These are phyloP conservation scores for Epistrophe grossulariae DNA, from an alignment of 2,888 invertebrate genomes.

Conservation along the genomic window DNA sequence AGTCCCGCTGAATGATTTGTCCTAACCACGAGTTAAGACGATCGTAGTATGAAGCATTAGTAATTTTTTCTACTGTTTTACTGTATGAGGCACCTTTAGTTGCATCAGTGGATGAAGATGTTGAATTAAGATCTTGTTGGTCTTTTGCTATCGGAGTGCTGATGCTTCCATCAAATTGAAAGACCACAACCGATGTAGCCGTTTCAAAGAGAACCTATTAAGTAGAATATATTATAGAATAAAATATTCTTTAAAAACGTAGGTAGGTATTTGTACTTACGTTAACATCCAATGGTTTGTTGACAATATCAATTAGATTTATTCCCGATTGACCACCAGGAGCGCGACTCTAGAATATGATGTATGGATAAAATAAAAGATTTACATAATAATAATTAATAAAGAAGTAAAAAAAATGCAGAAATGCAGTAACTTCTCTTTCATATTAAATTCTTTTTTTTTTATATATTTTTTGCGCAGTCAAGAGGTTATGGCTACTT, in stretches of 20 bases:
- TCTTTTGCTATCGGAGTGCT: constrained; percentile 77
- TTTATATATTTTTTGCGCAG: too few relatives aligned
- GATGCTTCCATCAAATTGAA: constrained; percentile 89
- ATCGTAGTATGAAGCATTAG: constrained; percentile 90
- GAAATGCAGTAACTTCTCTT: too few relatives aligned
- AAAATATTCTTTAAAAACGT: not conserved
- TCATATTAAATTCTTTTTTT: too few relatives aligned
- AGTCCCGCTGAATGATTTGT: constrained; percentile 94
- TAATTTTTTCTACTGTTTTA: constrained; percentile 82
- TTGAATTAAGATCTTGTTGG: constrained; percentile 69
- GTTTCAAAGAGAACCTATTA: constrained; percentile 87
- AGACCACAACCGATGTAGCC: constrained; percentile 93
- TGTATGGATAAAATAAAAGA: not conserved
- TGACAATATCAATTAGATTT: constrained; percentile 86
- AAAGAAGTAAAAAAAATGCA: too few relatives aligned
- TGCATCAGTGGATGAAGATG: constrained; percentile 80
- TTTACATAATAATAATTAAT: too few relatives aligned
- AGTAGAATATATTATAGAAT: not conserved
- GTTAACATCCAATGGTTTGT: constrained; percentile 86
- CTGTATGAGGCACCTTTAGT: constrained; percentile 77
- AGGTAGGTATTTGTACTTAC: constrained; percentile 82
- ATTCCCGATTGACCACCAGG: constrained; percentile 90
- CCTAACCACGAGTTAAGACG: constrained; percentile 96
- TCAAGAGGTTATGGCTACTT: too few relatives aligned
- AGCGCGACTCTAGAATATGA: constrained; percentile 87